Conservation (phyloP, 1,140 invertebrate genomes). For the Trichonephila clavipes region DNA sequence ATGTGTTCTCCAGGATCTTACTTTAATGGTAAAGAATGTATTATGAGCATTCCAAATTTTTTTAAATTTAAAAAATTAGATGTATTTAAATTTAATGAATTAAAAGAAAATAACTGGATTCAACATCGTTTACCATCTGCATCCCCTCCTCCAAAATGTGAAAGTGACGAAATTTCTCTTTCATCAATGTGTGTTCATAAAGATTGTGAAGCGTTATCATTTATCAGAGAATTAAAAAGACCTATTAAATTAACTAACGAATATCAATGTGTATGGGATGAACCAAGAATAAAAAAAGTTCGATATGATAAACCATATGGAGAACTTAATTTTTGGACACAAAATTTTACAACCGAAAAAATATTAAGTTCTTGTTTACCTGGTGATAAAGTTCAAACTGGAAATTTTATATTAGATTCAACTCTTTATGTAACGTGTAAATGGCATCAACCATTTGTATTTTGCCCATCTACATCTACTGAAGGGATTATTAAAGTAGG, state of each 20-base stretch:
- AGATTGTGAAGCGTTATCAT: background rate
- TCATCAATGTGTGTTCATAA: background rate
- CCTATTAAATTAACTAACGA: slow-evolving; percentile 32
- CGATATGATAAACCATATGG: background rate
- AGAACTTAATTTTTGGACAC: background rate
- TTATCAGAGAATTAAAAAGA: slow-evolving; percentile 31
- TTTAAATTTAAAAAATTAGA: slow-evolving; percentile 20
- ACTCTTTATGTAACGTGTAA: slow-evolving; percentile 12
- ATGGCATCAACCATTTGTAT: slow-evolving; percentile 21
- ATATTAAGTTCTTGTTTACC: background rate
- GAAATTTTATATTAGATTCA: slow-evolving; percentile 38
- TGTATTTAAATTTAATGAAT: slow-evolving; percentile 11
- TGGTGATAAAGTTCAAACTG: background rate
- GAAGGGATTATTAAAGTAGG: background rate
- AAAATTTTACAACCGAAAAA: background rate
- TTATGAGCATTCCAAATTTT: background rate
- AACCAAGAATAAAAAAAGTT: background rate
- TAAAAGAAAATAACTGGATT: slow-evolving; percentile 31
- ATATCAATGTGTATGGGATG: background rate
- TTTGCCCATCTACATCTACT: slow-evolving; percentile 28
- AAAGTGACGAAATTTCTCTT: background rate
- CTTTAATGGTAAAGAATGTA: slow-evolving; percentile 9
- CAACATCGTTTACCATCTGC: background rate
- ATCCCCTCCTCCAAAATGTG: background rate
- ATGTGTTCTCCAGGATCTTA: background rate